Base-by-base conservation (phyloP, 1,140 invertebrate species). In the Drosophila ambigua region DNA sequence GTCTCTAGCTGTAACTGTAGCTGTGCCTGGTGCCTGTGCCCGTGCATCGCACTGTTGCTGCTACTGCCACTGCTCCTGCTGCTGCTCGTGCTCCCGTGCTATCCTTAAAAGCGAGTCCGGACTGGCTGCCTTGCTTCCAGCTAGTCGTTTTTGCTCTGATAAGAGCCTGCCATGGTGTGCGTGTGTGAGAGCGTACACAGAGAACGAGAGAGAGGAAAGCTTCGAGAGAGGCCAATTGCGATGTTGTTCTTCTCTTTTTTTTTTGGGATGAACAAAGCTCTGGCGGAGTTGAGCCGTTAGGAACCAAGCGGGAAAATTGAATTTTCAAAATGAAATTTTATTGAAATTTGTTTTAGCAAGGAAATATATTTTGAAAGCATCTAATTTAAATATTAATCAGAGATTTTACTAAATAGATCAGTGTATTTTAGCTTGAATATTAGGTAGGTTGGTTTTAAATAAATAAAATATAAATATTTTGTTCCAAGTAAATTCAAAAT, bases 51-150 rank as follows among this genome's bases (percentile, higher is more conserved):
- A 68, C 64, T 69, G 64, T 69, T 69, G 66, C 66, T 69, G 44
- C n/a, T 55, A 15, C 16, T 53, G 11, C 57, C 50, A 43, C 23
- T 71, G 31, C 31, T 57, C 45, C 54, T 59, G 54, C 59, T 59
- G 52, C 41, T 52, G 55, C 20, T 65, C 45, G 65, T 59, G 64
- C 65, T 72, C 58, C 74, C 45, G 79, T 82, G 64, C 63, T 82
- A 85, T 88, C 79, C 79, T 79, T 79, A 55, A 51, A 67, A 39
- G 72, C 80, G 83, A 77, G 65, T 88, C 68, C 83, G 61, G 67
- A 63, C 31, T 75, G 61, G 31, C 24, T 52, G 72, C 69, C 45
- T 45, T 53, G 62, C 66, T 87, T 88, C 83, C 83, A 88, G 83
- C 76, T 48, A 20, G 74, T 72, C 45, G 72, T 64, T 51, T 58